Conservation (phyloP, 2,113 vertebrate genomes). For the Rhineura floridana region DNA sequence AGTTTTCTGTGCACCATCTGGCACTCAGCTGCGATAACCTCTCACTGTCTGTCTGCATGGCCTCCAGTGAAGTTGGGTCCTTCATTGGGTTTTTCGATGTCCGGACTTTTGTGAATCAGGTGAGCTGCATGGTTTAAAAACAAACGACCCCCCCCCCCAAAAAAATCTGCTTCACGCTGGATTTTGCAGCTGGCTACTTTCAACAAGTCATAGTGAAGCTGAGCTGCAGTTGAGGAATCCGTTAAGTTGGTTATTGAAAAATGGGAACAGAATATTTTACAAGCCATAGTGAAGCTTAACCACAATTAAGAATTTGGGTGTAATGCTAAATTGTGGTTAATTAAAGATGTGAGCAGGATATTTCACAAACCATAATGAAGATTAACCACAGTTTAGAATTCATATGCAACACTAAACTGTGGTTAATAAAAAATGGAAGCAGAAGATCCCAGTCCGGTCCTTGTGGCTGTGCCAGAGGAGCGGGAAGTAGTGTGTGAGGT, state of each 20-base stretch:
- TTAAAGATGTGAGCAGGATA: no score
- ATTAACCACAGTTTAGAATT: no score
- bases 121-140: slow-evolving; percentile 45
- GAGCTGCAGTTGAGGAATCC: not conserved
- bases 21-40: slow-evolving; percentile 93
- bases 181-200: not conserved
- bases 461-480: not conserved
- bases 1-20: slow-evolving; percentile 85
- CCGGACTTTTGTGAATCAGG: slow-evolving; percentile 90
- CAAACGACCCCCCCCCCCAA: not conserved
- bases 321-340: no score
- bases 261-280: not conserved
- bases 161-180: no score
- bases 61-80: slow-evolving; percentile 75
- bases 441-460: not conserved
- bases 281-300: no score
- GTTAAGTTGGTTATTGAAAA: not conserved
- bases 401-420: no score
- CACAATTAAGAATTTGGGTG: no score
- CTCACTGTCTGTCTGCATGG: slow-evolving; percentile 87
- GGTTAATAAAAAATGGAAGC: not conserved
- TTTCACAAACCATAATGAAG: no score
- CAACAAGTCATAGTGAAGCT: not conserved
- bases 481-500: not conserved
- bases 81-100: slow-evolving; percentile 91